Evolutionary conservation across 2,113 vertebrate species (phyloP).

Genomic region (Pelmatolapia mariae): DNA sequence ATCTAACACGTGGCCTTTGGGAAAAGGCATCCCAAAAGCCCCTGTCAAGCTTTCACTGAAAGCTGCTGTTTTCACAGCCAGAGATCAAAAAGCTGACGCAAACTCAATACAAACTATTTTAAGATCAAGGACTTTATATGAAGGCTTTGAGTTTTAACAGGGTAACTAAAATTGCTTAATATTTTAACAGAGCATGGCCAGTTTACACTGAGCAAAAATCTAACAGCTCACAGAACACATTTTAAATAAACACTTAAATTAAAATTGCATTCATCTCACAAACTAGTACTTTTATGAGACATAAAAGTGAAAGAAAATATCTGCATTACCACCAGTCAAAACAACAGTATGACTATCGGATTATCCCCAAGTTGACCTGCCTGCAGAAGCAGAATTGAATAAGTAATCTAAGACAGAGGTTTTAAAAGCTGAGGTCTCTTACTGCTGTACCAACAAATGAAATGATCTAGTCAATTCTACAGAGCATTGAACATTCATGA

Average conservation of each 20-base stretch:
- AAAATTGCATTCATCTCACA: not conserved
- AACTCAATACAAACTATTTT: not conserved
- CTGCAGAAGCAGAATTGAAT: not conserved
- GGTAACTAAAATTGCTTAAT: not conserved
- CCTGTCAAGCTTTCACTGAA: slow-evolving; percentile 10
- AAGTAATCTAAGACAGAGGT: not conserved
- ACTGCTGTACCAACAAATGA: not conserved
- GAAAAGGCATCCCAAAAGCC: not conserved
- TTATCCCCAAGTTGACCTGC: not conserved
- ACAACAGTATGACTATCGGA: fast-evolving
- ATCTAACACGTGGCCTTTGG: not conserved
- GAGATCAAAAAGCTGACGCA: slow-evolving; percentile 8
- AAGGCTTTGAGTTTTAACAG: not conserved
- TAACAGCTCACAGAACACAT: not conserved
- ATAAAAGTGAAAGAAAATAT: not conserved
- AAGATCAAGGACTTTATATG: slow-evolving; percentile 15
- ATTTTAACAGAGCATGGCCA: not conserved
- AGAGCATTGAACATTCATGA: slow-evolving; percentile 7
- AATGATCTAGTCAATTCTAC: not conserved
- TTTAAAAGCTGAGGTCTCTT: not conserved
- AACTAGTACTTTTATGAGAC: not conserved
- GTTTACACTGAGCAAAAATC: not conserved
- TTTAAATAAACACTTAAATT: not conserved
- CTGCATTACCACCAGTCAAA: not conserved
- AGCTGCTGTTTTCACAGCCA: slow-evolving; percentile 8